phyloP scores from a whole-genome alignment of 2,797 vertebrate genomes.

The Sciurus vulgaris region DNA sequence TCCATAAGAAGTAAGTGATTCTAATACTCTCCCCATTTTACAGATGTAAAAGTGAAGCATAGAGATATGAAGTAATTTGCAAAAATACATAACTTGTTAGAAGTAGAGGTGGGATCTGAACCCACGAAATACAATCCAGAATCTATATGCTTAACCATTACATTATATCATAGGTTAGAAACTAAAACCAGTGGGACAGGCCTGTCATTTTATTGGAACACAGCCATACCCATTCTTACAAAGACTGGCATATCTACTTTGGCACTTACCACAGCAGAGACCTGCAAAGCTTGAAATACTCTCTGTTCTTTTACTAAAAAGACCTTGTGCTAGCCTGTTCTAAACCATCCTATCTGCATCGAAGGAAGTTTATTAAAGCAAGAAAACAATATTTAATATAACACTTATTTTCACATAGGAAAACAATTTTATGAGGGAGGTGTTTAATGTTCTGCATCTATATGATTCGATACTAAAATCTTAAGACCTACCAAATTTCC shows the following conservation, averaged over 20 bases:
- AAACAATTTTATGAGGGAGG: not conserved
- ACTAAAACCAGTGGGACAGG: too few species aligned
- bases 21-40: too few species aligned
- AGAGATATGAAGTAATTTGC: not conserved
- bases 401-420: too few species aligned
- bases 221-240: too few species aligned
- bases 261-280: too few species aligned
- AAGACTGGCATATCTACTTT: too few species aligned
- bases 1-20: not conserved
- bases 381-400: not conserved
- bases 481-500: not conserved
- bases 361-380: not conserved
- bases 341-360: rapidly evolving
- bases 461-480: not conserved
- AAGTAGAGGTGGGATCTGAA: not conserved
- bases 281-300: too few species aligned
- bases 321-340: not conserved
- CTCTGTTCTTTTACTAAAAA: not conserved
- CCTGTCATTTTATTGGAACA: too few species aligned
- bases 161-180: too few species aligned
- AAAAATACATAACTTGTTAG: not conserved
- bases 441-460: not conserved
- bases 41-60: not conserved
- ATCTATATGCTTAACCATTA: too few species aligned
- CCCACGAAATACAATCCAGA: too few species aligned